A percentile compares a stretch with the other conserved stretches of the same genome.
Evolutionary conservation across 2,888 invertebrate species (phyloP).

Genomic region (Leucoptera coffeella): DNA sequence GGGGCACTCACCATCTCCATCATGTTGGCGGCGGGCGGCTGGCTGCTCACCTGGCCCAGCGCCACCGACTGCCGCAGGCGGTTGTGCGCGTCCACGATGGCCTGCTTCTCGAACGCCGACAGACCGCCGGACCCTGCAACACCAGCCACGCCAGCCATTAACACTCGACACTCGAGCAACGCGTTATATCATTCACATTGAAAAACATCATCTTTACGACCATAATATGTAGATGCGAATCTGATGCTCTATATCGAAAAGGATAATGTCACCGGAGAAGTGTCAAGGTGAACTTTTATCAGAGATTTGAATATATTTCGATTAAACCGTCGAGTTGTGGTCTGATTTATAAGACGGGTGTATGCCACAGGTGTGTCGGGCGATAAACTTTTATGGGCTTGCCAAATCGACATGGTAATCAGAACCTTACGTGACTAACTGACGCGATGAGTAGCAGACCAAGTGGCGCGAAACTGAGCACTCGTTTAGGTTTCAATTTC

Average conservation of each 20-base stretch:
- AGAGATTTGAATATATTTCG: conserved; percentile 12
- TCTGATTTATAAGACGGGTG: conserved; percentile 29
- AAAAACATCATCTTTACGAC: neutral
- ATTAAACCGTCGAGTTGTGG: conserved; percentile 18
- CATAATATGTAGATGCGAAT: conserved; percentile 1
- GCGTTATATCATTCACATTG: too few relatives aligned
- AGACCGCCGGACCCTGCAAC: conserved; percentile 60
- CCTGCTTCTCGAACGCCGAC: conserved; percentile 64
- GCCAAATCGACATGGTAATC: conserved; percentile 33
- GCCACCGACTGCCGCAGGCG: conserved; percentile 72
- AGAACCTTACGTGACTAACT: too few relatives aligned
- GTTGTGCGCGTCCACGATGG: conserved; percentile 77
- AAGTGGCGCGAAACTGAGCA: too few relatives aligned
- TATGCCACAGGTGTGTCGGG: conserved; percentile 28
- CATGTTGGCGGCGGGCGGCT: conserved; percentile 80
- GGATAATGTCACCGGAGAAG: conserved; percentile 5
- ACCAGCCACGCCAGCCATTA: too few relatives aligned
- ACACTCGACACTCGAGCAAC: too few relatives aligned
- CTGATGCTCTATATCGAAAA: conserved; percentile 2
- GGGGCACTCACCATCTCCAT: conserved; percentile 67
- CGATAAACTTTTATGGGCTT: conserved; percentile 44
- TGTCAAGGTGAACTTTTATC: conserved; percentile 14
- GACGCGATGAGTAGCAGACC: too few relatives aligned
- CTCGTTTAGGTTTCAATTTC: too few relatives aligned
- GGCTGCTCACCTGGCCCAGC: conserved; percentile 66